Evolutionary conservation across 2,888 invertebrate species (phyloP), one percentile per base, ranked within the genome.

Genomic region (Stenolophus ochropezus): DNA sequence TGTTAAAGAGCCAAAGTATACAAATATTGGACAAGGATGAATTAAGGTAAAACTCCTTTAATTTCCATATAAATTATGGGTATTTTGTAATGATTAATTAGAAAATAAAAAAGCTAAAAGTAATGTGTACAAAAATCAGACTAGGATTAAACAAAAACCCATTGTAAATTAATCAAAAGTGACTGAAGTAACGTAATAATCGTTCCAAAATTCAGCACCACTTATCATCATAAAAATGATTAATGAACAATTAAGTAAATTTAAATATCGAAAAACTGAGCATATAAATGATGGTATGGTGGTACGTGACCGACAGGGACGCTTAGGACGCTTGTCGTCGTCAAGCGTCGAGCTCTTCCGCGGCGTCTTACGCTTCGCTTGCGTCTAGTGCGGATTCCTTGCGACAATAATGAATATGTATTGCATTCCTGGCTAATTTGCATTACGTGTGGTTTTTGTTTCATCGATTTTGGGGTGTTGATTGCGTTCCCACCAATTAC

Each of bases 341-440:
- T 61, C 21, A 61, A 56, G 23, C 61, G 61, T 61, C 21, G 61
- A 11, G 53, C 18, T 18, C 16, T 5, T n/a, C 61, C 6, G 20
- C 56, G 14, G 61, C 61, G 18, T 16, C 65, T 69, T 16, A 69
- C 65, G 6, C 65, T 27, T 69, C 65, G 65, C 65, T 47, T 33
- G 8, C 27, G 23, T 16, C 25, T 53, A 27, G 20, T 58, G 27
- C 73, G 56, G 73, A 80, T 73, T 80, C 73, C 80, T 80, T 80
- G 73, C 58, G 80, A 80, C 73, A 80, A 80, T 80, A 80, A 80
- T 80, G 80, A 80, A 80, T 80, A 80, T 80, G 80, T 80, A 80
- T 80, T 73, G 56, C 73, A 80, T 71, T 80, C 53, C 56, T 58
- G 56, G 73, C 47, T 80, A 80, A 80, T 80, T 80, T 80, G 73